A percentile compares a stretch with the other conserved stretches of the same genome.
Evolutionary conservation across 2,888 invertebrate species (phyloP).

Genomic region (Ischnura elegans): DNA sequence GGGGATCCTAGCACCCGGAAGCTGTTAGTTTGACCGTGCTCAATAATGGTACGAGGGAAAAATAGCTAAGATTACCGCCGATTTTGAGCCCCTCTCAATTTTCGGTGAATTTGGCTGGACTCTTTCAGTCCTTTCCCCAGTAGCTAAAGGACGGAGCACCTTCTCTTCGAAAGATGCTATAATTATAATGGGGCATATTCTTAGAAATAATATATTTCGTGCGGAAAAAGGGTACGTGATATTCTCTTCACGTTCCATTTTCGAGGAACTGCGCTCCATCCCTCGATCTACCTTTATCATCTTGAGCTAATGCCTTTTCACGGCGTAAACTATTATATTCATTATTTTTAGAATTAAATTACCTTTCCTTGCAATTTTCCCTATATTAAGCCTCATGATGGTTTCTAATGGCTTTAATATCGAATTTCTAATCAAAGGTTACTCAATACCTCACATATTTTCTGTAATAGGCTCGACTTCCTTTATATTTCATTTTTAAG

Average conservation of each 20-base stretch:
- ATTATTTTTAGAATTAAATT: not conserved
- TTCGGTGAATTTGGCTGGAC: not conserved
- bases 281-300: not conserved
- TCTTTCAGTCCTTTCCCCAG: not conserved
- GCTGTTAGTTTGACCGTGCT: not conserved
- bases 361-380: not conserved
- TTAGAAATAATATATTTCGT: slow-evolving; percentile 2
- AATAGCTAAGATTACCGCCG: not conserved
- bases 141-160: not conserved
- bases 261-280: not conserved
- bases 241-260: not conserved
- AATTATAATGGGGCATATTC: not conserved
- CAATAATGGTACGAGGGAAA: not conserved
- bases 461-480: not conserved
- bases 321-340: not conserved
- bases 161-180: not conserved
- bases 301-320: not conserved
- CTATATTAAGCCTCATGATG: not conserved
- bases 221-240: not conserved
- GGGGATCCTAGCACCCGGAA: not conserved
- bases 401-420: not conserved
- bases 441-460: not conserved
- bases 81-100: not conserved
- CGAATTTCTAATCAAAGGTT: slow-evolving; percentile 2
- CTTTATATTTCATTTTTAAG: not conserved